Base-by-base conservation (phyloP, 1,140 invertebrate genomes). In the Augochlora pura region DNA sequence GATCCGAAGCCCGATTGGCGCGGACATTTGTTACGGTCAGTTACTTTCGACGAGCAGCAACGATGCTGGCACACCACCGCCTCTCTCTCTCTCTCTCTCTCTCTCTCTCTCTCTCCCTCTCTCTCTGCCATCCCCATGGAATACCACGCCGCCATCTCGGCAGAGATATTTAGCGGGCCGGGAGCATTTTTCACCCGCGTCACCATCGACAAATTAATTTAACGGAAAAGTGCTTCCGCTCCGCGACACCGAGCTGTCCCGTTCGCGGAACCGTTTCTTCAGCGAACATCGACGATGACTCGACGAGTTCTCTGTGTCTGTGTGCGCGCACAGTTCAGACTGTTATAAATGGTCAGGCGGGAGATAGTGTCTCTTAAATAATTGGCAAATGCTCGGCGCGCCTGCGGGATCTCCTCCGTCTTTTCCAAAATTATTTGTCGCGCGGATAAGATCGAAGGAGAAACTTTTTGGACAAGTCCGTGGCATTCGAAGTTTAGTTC, bases 181-280 rank as follows among this genome's bases (percentile, higher is more conserved):
- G 32, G 1, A 46, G 64, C 75, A 63, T 77, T 77, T 77, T 71
- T 77, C 75, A 71, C 52, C 27, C 18, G 46, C 52, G 75, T 70
- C 67, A 32, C 59, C 59, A 71, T 77, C 75, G 75, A 71, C 75
- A 54, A 77, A 77, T 77, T 77, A 77, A 77, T 77, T 77, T 64
- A 63, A 14, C 52, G 62, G 49, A 21, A 39, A 64, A 64, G 32
- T 39, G 62, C 62, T 39, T 32, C 38, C 32, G 8, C 9, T 14
- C 65, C 23, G n/a, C 49, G 49, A 52, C 49, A 25, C 12, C 25
- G 12, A 49, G 10, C 18, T 62, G 57, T 72, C 59, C 70, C 25
- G 18, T 63, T 73, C 0, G 23, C 27, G 25, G 66, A 38, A 2
- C 66, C 7, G 16, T n/a, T 10, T 16, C 12, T 6, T 32, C 3